Conservation (phyloP, 2,888 invertebrate genomes). For the Tenthredo amoena region DNA sequence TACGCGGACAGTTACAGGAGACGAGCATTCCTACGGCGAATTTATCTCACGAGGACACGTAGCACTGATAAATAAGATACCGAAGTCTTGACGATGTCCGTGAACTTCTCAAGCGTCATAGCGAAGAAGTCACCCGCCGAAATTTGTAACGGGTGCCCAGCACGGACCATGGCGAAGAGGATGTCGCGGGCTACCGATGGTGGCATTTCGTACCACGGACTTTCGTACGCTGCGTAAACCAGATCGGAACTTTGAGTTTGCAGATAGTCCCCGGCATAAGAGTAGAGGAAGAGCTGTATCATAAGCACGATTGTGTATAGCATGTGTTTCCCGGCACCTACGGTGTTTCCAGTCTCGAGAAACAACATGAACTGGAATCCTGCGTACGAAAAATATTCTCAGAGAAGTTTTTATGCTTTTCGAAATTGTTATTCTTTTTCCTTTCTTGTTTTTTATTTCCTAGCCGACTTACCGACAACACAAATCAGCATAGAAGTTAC, state of each 20-base stretch:
- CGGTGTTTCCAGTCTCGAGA: slow-evolving; percentile 60
- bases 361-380: slow-evolving; percentile 65
- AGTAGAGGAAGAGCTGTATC: slow-evolving; percentile 66
- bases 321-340: slow-evolving; percentile 62
- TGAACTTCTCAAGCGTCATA: slow-evolving; percentile 68
- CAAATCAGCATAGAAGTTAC: slow-evolving; percentile 46
- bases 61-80: slow-evolving; percentile 68
- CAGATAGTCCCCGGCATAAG: slow-evolving; percentile 66
- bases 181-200: slow-evolving; percentile 59
- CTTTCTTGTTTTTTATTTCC: neutral
- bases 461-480: slow-evolving; percentile 51
- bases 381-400: slow-evolving; percentile 50
- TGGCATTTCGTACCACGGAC: slow-evolving; percentile 64
- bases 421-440: too few species aligned
- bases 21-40: neutral
- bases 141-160: slow-evolving; percentile 55
- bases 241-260: slow-evolving; percentile 61
- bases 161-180: slow-evolving; percentile 63
- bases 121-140: slow-evolving; percentile 68
- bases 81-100: slow-evolving; percentile 67
- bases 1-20: neutral
- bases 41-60: slow-evolving; percentile 62
- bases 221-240: slow-evolving; percentile 62
- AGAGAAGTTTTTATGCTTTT: neutral
- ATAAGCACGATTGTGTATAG: slow-evolving; percentile 63